Base-by-base conservation (phyloP, 2,888 invertebrate genomes). In the Polymixis lichenea region DNA sequence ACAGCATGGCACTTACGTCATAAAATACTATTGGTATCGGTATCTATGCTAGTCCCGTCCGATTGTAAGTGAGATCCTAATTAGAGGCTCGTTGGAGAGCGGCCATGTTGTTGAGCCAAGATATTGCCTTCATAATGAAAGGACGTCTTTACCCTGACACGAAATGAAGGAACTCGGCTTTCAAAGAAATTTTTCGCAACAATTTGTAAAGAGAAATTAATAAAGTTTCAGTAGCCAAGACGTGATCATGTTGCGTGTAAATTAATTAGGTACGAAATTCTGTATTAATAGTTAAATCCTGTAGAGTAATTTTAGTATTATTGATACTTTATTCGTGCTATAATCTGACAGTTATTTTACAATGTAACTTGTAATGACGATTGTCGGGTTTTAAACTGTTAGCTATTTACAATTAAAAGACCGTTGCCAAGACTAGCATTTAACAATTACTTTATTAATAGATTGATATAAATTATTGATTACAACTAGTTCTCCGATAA, bases 51-150 rank as follows among this genome's bases (percentile, higher is more conserved):
- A 73, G 58, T 51, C 58, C 28, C 62, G 66, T 46, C 65, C 75
- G 65, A 80, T 77, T 73, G 74, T 75, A 67, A 79, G 58, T 62
- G 77, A 79, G 76, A 83, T 75, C 67, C 76, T 84, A 85, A 85
- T 86, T 85, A 86, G 74, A 80, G 71, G 72, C 64, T 53, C 49
- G 69, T 72, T 80, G 77, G 73, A 74, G 74, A 28, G 58, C 69
- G 32, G 81, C 74, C 74, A 80, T 72, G 75, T 74, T 70, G 73
- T 61, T 13, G 61, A 80, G 75, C 71, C 70, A 72, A 82, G 86
- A 73, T 77, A 64, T 72, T 73, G 66, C 76, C 38, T 58, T 62
- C 49, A 55, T 77, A 77, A 79, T 86, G 66, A 83, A 86, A 83
- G 66, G 73, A 69, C 56, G 13, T 62, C 68, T 71, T 72, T 73